A percentile compares a stretch with the other conserved stretches of the same genome.
Evolutionary conservation across 2,888 invertebrate species (phyloP).

Genomic region (Pyrrhia umbra): DNA sequence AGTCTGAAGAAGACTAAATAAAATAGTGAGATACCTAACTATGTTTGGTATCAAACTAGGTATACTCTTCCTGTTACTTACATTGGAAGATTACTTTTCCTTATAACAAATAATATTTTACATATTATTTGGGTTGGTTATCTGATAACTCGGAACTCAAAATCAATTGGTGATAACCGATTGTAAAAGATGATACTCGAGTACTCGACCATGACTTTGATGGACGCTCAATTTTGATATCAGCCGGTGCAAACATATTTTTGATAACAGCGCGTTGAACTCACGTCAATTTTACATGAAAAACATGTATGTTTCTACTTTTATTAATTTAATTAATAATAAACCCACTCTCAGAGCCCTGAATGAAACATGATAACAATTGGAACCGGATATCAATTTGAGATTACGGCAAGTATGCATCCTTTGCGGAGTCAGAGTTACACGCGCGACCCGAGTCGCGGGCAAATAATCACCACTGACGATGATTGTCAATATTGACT

Average conservation of each 20-base stretch:
- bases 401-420: constrained; percentile 46
- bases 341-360: constrained; percentile 1
- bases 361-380: constrained; percentile 14
- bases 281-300: constrained; percentile 6
- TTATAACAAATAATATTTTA: constrained; percentile 26
- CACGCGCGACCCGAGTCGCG: constrained; percentile 38
- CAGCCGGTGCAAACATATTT: constrained; percentile 24
- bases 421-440: constrained; percentile 14
- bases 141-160: constrained; percentile 22
- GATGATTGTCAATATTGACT: constrained; percentile 42
- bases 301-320: constrained; percentile 2
- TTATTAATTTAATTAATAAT: constrained; percentile 21
- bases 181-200: constrained; percentile 24
- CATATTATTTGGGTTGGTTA: constrained; percentile 24
- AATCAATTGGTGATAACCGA: constrained; percentile 29
- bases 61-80: constrained; percentile 15
- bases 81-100: constrained; percentile 10
- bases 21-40: background rate
- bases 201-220: constrained; percentile 34
- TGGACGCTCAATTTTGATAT: constrained; percentile 32
- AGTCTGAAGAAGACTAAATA: constrained; percentile 3
- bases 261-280: constrained; percentile 41
- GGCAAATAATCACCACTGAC: constrained; percentile 43
- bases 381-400: constrained; percentile 36
- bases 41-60: background rate